Percentiles rank a stretch among this genome's conserved stretches.
These are phyloP conservation scores for Ichneumon xanthorius DNA, from an alignment of 2,888 invertebrate species.

Conservation along the genomic window DNA sequence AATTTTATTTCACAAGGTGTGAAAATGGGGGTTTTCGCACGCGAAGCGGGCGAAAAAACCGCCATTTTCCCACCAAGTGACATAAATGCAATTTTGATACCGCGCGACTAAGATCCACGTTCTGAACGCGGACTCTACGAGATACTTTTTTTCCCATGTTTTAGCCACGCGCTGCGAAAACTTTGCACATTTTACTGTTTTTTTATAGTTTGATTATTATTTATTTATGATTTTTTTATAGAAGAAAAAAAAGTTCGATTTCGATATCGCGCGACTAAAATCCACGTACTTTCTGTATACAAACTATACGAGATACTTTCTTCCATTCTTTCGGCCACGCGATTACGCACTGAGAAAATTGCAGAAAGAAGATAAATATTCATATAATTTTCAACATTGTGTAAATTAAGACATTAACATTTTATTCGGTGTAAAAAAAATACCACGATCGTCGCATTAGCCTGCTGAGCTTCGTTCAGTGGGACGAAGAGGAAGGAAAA, in stretches of 20 bases:
- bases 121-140: neutral
- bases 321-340: neutral
- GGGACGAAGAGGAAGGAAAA: constrained; percentile 30
- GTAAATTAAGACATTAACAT: constrained; percentile 1
- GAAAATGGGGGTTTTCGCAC: too few relatives aligned
- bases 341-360: neutral
- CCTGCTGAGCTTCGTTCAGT: constrained; percentile 1
- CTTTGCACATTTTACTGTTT: neutral
- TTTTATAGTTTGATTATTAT: neutral
- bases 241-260: neutral
- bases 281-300: neutral
- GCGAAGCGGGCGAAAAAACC: too few relatives aligned
- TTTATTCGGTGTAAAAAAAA: neutral
- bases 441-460: neutral
- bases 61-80: too few relatives aligned
- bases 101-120: constrained; percentile 3
- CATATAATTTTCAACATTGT: neutral
- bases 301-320: neutral
- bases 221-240: too few relatives aligned
- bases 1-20: too few relatives aligned
- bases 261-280: neutral
- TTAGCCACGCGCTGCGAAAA: neutral
- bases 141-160: neutral
- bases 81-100: neutral
- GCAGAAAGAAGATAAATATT: neutral